Base-by-base conservation (phyloP, 1,140 invertebrate genomes). In the Dinothrombium tinctorium region DNA sequence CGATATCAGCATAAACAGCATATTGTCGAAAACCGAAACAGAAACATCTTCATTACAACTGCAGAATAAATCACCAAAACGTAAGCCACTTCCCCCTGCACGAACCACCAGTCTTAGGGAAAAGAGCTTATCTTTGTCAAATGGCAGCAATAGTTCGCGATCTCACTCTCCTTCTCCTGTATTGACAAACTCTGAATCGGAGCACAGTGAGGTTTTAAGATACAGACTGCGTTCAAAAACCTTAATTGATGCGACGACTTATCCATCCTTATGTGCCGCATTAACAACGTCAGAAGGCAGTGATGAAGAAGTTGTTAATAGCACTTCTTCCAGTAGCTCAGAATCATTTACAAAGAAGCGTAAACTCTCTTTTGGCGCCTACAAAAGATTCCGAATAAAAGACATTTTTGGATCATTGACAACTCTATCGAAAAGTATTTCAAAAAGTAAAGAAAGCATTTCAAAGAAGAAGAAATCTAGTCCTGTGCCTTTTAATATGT, bases 191-290 rank as follows among this genome's bases (percentile, higher is more conserved):
- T 51, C 44, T 17, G 48, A 50, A 21, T 49, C 48, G 1, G 37
- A 45, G 22, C 47, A 50, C 14, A 45, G 67, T 61, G 57, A 60
- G 31, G 70, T 71, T 4, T 69, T 69, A 33, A 38, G 47, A 37
- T 35, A 44, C 59, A 67, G 78, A 49, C 64, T 36, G 12, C 17
- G 76, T 45, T 71, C 71, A 11, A 86, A 86, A 59, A 84, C 80
- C 0, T 73, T 74, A 5, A 82, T 84, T 23, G 81, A 75, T 47
- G 74, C 73, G 9, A 78, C 74, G 49, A 66, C 79, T 46, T 86
- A 86, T 53, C 82, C 82, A 3, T 83, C 79, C 1, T 80, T 87
- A 74, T 86, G 81, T 57, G 78, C 82, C 0, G 83, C 86, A 14
- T 84, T 80, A 6, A 79, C 80, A 8, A 72, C 74, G 1, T 21